These are phyloP conservation scores for Ceratina australensis DNA, from an alignment of 1,140 invertebrate species.

Conservation along the genomic window DNA sequence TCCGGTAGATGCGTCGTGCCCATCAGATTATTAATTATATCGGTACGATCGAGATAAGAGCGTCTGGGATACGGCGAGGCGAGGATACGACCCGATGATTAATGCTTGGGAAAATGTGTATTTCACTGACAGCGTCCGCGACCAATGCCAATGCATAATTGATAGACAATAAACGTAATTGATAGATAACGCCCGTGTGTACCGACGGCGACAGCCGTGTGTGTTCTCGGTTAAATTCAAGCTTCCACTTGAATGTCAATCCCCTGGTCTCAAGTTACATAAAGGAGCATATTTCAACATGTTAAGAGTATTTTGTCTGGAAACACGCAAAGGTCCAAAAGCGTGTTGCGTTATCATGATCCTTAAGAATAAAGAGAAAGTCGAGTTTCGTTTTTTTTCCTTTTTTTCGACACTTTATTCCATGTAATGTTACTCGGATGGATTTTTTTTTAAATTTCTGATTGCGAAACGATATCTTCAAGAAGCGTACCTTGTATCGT, in stretches of 20 bases:
- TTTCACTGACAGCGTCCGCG: too few relatives aligned
- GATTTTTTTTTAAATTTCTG: too few relatives aligned
- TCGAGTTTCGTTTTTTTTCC: conserved; percentile 15
- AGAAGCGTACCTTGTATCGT: too few relatives aligned
- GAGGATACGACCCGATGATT: too few relatives aligned
- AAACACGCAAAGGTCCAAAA: not conserved
- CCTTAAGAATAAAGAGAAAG: conserved; percentile 32
- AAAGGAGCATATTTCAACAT: not conserved
- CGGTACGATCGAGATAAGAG: not conserved
- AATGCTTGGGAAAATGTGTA: too few relatives aligned
- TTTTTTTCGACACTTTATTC: not conserved
- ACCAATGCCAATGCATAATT: too few relatives aligned
- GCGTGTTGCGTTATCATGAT: not conserved
- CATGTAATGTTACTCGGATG: not conserved
- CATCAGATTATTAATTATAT: not conserved
- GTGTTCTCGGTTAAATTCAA: not conserved
- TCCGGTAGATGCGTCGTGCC: too few relatives aligned
- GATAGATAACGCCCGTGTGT: too few relatives aligned
- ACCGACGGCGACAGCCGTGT: too few relatives aligned
- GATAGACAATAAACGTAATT: too few relatives aligned
- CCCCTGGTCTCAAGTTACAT: not conserved
- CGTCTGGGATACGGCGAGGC: too few relatives aligned
- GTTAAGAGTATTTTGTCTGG: not conserved
- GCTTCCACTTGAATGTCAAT: not conserved
- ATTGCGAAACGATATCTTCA: too few relatives aligned